Conservation (phyloP, 2,113 vertebrate genomes). For the Leptobrachium leishanense region DNA sequence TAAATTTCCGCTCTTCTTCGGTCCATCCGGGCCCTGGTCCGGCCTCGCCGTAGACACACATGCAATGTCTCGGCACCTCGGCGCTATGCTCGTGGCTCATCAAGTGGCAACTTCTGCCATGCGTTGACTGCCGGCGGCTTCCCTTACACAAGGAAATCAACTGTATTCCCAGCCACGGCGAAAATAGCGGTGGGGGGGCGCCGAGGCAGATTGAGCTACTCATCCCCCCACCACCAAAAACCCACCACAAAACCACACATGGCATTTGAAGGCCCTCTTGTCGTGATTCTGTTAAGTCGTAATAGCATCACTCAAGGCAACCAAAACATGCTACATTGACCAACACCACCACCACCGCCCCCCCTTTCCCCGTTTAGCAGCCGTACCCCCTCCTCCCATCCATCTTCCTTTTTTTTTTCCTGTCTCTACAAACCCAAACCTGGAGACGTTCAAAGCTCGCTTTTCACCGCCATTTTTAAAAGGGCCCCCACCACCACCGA, state of each 20-base stretch:
- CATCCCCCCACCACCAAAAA: not conserved
- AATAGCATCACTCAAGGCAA: not conserved
- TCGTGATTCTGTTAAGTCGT: not conserved
- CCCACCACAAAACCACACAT: not conserved
- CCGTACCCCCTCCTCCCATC: not conserved
- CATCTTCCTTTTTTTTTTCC: not conserved
- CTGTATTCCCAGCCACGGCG: not conserved
- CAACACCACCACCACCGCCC: no score
- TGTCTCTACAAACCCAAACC: slow-evolving; percentile 19
- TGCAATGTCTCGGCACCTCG: no score
- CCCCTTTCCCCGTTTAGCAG: slow-evolving; percentile 13
- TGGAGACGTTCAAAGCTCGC: slow-evolving; percentile 13
- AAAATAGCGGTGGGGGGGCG: not conserved
- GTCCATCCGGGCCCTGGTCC: no score
- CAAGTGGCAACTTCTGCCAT: not conserved
- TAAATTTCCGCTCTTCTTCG: no score
- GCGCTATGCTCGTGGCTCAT: no score
- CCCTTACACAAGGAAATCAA: not conserved
- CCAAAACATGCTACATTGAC: not conserved
- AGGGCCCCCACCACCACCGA: not conserved
- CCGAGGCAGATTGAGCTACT: not conserved
- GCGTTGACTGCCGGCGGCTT: not conserved
- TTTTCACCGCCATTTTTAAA: slow-evolving; percentile 43
- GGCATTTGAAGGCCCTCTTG: not conserved
- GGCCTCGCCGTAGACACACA: no score